Evolutionary conservation across 2,797 vertebrate genomes (phyloP), one percentile per base, ranked within the genome.

Genomic region (Periparus ater): DNA sequence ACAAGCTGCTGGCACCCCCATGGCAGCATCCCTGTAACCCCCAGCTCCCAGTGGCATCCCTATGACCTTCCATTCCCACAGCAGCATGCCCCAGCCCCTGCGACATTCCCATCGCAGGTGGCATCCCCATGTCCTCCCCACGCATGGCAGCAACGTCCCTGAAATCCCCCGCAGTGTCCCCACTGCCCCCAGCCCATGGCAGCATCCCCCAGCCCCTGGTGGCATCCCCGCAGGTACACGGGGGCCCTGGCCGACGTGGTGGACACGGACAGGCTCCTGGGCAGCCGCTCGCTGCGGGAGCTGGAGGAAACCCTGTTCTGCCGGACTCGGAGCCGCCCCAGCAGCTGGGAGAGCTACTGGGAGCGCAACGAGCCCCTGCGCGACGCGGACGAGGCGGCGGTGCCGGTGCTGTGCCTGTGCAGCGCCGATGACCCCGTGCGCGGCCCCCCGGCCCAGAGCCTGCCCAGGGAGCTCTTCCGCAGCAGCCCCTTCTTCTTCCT

Each of bases 401-500:
- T 99, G 21, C 99, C 99, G 0, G 98, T 99, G 50, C 97, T 99
- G 75, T 99, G 99, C 26, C 97, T 99, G 84, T 96, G 98, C 94
- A 98, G 98, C 67, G 36, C 93, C 1, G 98, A 99, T 1, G 99
- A 99, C 95, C 98, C 99, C 1, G 95, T 99, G 29, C 98, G 99
- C 4, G 98, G 98, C 2, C 96, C 97, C 6, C 95, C 98, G 0
- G 86, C 89, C 27, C 96, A 45, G 58, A 97, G 97, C 38, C 88
- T 99, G 58, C 94, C 95, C 87, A 3, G 21, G 6, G 92, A 98
- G 53, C 98, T 99, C 57, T 99, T 99, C 94, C 98, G 94, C 71
- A 98, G 94, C 96, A 99, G 98, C 89, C 98, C 99, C 14, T 99
- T 98, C 80, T 99, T 99, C 97, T 98, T 99, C 82, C 96, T 99